These are phyloP conservation scores for Drosophila melanosoma DNA, from an alignment of 2,888 invertebrate species.

Conservation along the genomic window DNA sequence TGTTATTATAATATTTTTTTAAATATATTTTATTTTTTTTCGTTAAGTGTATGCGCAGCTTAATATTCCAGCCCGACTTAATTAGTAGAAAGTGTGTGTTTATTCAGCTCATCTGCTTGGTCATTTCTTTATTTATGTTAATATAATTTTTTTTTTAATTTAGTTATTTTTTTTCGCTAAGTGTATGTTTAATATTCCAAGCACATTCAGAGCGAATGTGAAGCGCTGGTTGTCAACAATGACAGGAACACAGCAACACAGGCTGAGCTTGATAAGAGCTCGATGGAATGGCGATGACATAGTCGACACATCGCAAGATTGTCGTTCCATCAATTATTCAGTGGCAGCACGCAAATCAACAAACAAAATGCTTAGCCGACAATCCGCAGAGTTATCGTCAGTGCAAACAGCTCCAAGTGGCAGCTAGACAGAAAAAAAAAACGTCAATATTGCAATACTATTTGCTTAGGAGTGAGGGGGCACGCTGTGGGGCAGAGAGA, in stretches of 20 bases:
- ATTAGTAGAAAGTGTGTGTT: too few relatives aligned
- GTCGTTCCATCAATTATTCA: conserved; percentile 80
- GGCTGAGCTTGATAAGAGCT: conserved; percentile 59
- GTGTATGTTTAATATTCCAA: conserved; percentile 63
- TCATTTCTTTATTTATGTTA: background rate
- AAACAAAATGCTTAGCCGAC: conserved; percentile 62
- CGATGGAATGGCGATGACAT: conserved; percentile 57
- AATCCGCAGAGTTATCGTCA: conserved; percentile 55
- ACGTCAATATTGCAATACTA: conserved; percentile 41
- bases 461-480: background rate
- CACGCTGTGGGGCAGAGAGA: background rate
- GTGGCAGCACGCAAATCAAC: conserved; percentile 72
- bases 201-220: conserved; percentile 38
- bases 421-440: conserved; percentile 28
- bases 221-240: conserved; percentile 53
- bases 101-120: too few relatives aligned
- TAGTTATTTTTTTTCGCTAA: background rate
- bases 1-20: too few relatives aligned
- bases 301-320: conserved; percentile 77
- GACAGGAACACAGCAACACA: conserved; percentile 24
- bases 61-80: too few relatives aligned
- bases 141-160: background rate
- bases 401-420: conserved; percentile 41
- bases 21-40: too few relatives aligned
- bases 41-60: too few relatives aligned